Percentiles rank a stretch among this genome's conserved stretches.
phyloP scores from a whole-genome alignment of 2,113 vertebrate species.

The Talpa occidentalis region DNA sequence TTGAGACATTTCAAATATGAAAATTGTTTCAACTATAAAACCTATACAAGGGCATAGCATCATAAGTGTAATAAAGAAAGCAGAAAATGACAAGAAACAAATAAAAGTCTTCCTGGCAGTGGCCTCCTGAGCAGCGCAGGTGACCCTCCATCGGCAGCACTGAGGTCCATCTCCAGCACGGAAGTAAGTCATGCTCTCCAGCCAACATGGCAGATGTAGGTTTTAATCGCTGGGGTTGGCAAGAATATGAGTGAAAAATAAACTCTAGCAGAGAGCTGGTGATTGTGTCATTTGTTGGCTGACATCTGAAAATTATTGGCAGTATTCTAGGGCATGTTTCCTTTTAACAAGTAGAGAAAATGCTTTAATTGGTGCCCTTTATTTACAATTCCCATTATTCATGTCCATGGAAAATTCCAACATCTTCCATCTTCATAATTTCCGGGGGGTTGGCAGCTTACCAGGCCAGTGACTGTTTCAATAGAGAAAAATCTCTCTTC shows the following conservation, averaged over 20 bases:
- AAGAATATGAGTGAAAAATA: slow-evolving; percentile 7
- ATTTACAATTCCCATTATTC: slow-evolving; percentile 54
- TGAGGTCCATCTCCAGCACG: background rate
- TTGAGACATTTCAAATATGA: background rate
- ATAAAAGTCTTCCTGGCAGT: background rate
- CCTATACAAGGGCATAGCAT: background rate
- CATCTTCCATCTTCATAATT: slow-evolving; percentile 5
- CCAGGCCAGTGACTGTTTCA: slow-evolving; percentile 8
- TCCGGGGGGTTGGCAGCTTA: background rate
- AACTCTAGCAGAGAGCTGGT: background rate
- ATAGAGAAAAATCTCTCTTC: background rate
- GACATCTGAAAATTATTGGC: slow-evolving; percentile 48
- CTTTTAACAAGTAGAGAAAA: slow-evolving; percentile 41
- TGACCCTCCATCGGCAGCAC: background rate
- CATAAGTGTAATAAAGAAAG: background rate
- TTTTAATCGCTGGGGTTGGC: background rate
- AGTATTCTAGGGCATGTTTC: slow-evolving; percentile 13
- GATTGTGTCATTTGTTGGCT: slow-evolving; percentile 29
- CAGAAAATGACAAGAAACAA: background rate
- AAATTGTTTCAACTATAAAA: background rate
- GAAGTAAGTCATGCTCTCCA: background rate
- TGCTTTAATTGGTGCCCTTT: slow-evolving; percentile 47
- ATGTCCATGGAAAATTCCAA: background rate
- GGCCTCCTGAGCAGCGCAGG: no score
- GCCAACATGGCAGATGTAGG: background rate